phyloP scores from a whole-genome alignment of 2,888 invertebrate species.

The Lomographa bimaculata region DNA sequence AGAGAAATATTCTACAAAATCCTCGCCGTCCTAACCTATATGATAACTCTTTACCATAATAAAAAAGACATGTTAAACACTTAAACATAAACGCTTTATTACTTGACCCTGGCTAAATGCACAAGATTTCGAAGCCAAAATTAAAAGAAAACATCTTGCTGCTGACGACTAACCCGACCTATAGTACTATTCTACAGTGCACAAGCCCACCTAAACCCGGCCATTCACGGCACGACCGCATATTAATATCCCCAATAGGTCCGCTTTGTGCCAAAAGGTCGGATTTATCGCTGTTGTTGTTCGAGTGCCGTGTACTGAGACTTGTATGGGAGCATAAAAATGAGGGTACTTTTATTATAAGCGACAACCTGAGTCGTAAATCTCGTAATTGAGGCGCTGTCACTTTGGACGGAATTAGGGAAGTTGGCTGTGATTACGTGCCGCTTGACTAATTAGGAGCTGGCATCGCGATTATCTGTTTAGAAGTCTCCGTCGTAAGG shows the following conservation, averaged over 20 bases:
- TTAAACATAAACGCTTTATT: too few species aligned
- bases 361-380: conserved; percentile 12
- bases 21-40: too few species aligned
- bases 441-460: neutral
- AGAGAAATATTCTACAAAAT: too few species aligned
- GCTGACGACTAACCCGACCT: too few species aligned
- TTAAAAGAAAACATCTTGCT: too few species aligned
- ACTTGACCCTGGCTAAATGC: too few species aligned
- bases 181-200: conserved; percentile 1
- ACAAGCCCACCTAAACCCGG: conserved; percentile 21
- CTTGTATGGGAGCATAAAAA: conserved; percentile 21
- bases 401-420: conserved; percentile 3
- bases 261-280: conserved; percentile 47
- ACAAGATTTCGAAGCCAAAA: too few species aligned
- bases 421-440: conserved; percentile 3
- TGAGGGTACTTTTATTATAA: conserved; percentile 19
- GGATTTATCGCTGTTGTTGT: conserved; percentile 54
- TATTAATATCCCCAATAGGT: conserved; percentile 53
- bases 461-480: too few species aligned
- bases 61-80: too few species aligned
- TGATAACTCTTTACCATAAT: too few species aligned
- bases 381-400: conserved; percentile 12
- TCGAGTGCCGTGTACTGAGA: conserved; percentile 21
- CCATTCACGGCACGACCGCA: conserved; percentile 44
- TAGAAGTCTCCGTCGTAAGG: too few species aligned